Percentiles rank a stretch among this genome's conserved stretches.
Evolutionary conservation across 1,140 invertebrate genomes (phyloP).

Genomic region (Heliothis subflexa): DNA sequence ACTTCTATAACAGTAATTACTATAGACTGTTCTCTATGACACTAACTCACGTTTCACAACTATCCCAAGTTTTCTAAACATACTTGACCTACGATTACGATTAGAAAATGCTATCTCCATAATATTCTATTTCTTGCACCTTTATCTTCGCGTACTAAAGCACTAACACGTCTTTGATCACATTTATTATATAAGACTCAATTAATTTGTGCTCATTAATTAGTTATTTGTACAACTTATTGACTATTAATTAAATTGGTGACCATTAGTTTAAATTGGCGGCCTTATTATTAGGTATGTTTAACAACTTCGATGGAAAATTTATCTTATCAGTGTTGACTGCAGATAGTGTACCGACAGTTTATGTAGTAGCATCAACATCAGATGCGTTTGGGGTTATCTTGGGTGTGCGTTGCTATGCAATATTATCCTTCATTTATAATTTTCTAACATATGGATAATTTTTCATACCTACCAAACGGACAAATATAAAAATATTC

Average conservation of each 20-base stretch:
- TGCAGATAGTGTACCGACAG: slow-evolving; percentile 52
- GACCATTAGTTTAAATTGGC: slow-evolving; percentile 23
- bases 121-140: slow-evolving; percentile 21
- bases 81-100: slow-evolving; percentile 14
- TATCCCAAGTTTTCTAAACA: slow-evolving; percentile 23
- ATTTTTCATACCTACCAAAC: background rate
- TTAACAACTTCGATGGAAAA: slow-evolving; percentile 64
- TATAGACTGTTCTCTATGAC: background rate
- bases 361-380: slow-evolving; percentile 50
- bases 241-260: slow-evolving; percentile 9
- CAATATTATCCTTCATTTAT: slow-evolving; percentile 8
- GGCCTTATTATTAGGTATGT: slow-evolving; percentile 47
- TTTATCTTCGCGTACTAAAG: slow-evolving; percentile 7
- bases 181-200: slow-evolving; percentile 1
- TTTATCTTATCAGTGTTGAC: slow-evolving; percentile 79
- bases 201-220: slow-evolving; percentile 32
- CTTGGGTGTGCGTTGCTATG: slow-evolving; percentile 64
- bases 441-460: slow-evolving; percentile 27
- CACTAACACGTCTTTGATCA: slow-evolving; percentile 1
- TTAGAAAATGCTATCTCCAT: slow-evolving; percentile 9
- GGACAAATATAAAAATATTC: background rate
- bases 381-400: slow-evolving; percentile 68
- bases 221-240: slow-evolving; percentile 18
- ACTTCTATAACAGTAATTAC: too few relatives aligned
- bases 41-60: slow-evolving; percentile 18